Percentiles rank a stretch among this genome's conserved stretches.
These are phyloP conservation scores for Coenobita brevimanus DNA, from an alignment of 1,140 invertebrate genomes.

Conservation along the genomic window DNA sequence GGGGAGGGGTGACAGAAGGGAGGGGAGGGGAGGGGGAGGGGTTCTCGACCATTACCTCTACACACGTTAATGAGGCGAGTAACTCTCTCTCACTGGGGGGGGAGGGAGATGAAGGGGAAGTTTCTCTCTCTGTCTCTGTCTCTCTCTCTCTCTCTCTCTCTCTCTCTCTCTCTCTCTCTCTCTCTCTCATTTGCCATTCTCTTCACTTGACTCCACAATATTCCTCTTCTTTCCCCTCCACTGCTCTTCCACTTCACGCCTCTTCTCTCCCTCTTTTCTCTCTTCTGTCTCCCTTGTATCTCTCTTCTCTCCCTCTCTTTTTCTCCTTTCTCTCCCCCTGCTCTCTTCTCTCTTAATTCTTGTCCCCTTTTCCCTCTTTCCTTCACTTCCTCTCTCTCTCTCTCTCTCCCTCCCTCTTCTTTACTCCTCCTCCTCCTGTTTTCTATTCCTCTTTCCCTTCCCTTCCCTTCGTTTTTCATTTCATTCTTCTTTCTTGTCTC, in stretches of 20 bases:
- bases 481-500: too few relatives aligned
- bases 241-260: not conserved
- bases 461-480: too few relatives aligned
- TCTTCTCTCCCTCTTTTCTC: not conserved
- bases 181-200: not conserved
- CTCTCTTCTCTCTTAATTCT: not conserved
- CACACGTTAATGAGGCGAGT: not conserved
- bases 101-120: too few relatives aligned
- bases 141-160: conserved; percentile 1
- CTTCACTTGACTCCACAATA: not conserved
- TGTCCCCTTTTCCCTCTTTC: too few relatives aligned
- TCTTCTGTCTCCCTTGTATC: too few relatives aligned
- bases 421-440: too few relatives aligned
- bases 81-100: not conserved
- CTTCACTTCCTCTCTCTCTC: too few relatives aligned
- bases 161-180: not conserved
- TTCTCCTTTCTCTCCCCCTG: not conserved
- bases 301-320: not conserved
- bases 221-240: not conserved
- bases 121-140: not conserved
- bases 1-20: not conserved
- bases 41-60: not conserved
- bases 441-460: too few relatives aligned
- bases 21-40: conserved; percentile 2
- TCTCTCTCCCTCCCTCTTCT: too few relatives aligned